phyloP scores from a whole-genome alignment of 92 coral and sea anemone species.

The Micromussa lordhowensis region DNA sequence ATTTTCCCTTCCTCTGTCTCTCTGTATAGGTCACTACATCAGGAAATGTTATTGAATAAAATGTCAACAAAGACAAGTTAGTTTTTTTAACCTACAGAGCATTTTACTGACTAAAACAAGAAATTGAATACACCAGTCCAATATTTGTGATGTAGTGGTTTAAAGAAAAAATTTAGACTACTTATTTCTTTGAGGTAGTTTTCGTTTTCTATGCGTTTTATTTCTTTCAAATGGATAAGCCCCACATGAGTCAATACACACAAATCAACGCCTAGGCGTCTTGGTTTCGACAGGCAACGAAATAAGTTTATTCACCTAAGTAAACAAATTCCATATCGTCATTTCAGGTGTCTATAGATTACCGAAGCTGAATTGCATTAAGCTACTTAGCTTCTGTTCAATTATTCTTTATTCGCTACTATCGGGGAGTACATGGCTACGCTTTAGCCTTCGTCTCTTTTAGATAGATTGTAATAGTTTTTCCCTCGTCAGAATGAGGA shows the following conservation, averaged over 20 bases:
- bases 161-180: neutral
- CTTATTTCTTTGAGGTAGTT: neutral
- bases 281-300: slow-evolving; percentile 1
- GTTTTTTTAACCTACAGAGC: neutral
- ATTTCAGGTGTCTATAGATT: slow-evolving; percentile 18
- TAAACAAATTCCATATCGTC: slow-evolving; percentile 3
- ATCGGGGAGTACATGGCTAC: slow-evolving; percentile 6
- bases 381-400: neutral
- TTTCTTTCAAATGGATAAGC: neutral
- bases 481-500: neutral
- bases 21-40: neutral
- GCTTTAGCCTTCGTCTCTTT: slow-evolving; percentile 22
- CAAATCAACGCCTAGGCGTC: neutral
- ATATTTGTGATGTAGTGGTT: neutral
- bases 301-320: slow-evolving; percentile 27
- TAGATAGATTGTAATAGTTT: neutral
- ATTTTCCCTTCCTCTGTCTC: too few species aligned
- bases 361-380: slow-evolving; percentile 10
- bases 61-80: neutral
- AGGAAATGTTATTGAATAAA: neutral
- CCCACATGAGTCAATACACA: neutral
- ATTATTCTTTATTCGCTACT: neutral
- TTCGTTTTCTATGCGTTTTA: neutral
- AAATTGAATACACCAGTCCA: neutral
- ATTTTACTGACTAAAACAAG: neutral